phyloP scores from a whole-genome alignment of 2,888 invertebrate species.

The Melanostoma scalare region DNA sequence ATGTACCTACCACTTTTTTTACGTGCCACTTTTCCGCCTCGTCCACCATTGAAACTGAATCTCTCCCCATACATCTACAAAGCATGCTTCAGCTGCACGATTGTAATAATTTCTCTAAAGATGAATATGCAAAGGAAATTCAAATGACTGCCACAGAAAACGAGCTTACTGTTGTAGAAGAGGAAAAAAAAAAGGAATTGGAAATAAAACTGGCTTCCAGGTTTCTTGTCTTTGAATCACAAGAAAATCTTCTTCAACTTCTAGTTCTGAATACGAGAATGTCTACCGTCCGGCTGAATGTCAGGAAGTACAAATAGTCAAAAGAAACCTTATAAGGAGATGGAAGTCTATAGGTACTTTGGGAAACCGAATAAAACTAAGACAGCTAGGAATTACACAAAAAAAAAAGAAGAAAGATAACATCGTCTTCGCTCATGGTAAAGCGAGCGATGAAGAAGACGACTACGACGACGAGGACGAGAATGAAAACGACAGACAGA shows the following conservation, averaged over 20 bases:
- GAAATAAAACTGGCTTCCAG: constrained; percentile 32
- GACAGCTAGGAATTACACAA: constrained; percentile 20
- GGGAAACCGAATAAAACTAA: constrained; percentile 3
- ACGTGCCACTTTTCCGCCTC: too few species aligned
- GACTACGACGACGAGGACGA: too few species aligned
- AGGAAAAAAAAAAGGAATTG: not conserved
- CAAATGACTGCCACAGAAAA: constrained; percentile 51
- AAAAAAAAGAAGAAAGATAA: not conserved
- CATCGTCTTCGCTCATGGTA: too few species aligned
- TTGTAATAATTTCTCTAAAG: constrained; percentile 18
- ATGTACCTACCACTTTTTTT: too few species aligned
- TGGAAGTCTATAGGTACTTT: not conserved
- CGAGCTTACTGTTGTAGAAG: not conserved
- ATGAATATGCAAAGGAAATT: constrained; percentile 48
- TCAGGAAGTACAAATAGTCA: constrained; percentile 25
- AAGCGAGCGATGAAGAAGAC: too few species aligned
- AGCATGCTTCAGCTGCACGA: not conserved
- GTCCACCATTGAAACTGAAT: too few species aligned
- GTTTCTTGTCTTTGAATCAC: not conserved
- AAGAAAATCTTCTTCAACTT: not conserved
- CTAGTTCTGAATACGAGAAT: constrained; percentile 23
- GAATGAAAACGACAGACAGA: not conserved
- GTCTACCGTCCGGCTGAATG: constrained; percentile 31
- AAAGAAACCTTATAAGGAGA: constrained; percentile 37
- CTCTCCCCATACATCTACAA: too few species aligned